Conservation (phyloP, 2,888 invertebrate genomes). For the Pelosia muscerda region DNA sequence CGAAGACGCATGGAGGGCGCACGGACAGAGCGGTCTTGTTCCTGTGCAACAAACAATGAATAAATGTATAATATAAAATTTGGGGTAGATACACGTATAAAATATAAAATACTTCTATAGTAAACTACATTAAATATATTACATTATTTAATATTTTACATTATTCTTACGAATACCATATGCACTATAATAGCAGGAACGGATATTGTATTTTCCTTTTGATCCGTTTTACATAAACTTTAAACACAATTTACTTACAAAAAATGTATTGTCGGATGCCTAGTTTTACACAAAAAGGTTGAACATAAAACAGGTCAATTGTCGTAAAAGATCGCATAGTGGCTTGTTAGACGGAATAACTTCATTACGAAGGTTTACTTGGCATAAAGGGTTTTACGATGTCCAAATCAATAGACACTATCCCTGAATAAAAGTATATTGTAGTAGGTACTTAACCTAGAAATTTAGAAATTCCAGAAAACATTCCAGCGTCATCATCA, state of each 20-base stretch:
- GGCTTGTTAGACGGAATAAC: conserved; percentile 77
- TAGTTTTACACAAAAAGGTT: conserved; percentile 54
- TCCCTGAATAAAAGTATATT: conserved; percentile 23
- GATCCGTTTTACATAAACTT: neutral
- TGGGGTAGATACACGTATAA: too few relatives aligned
- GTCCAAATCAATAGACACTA: conserved; percentile 56
- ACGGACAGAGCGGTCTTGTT: conserved; percentile 89
- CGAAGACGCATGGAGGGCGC: conserved; percentile 92
- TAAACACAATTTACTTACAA: conserved; percentile 28
- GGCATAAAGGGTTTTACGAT: conserved; percentile 73
- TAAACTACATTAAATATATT: too few relatives aligned
- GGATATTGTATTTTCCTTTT: neutral
- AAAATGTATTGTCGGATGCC: conserved; percentile 29
- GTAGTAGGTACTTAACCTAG: neutral
- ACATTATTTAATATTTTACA: too few relatives aligned
- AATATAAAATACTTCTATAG: too few relatives aligned
- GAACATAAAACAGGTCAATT: conserved; percentile 61
- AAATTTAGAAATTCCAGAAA: neutral
- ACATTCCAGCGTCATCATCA: too few relatives aligned
- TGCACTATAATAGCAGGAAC: neutral
- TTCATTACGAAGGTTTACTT: conserved; percentile 77
- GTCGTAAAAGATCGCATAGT: conserved; percentile 76
- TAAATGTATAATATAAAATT: too few relatives aligned
- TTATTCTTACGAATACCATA: too few relatives aligned
- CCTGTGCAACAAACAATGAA: conserved; percentile 55